Evolutionary conservation across 2,888 invertebrate species (phyloP).

Genomic region (Lacanobia wlatinum): DNA sequence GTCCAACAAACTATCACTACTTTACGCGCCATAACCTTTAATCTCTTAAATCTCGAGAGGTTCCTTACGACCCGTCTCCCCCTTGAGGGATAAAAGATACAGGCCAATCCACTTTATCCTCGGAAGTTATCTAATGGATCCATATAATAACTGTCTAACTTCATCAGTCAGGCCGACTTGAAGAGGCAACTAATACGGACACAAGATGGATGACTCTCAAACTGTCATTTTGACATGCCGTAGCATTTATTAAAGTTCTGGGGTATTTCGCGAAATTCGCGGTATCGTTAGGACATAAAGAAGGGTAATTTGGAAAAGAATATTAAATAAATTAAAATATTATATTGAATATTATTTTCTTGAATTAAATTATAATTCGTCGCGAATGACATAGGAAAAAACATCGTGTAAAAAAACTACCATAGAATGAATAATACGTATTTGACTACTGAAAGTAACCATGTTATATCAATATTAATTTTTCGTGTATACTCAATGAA

Average conservation of each 20-base stretch:
- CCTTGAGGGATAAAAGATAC: slow-evolving; percentile 53
- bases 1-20: slow-evolving; percentile 15
- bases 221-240: slow-evolving; percentile 44
- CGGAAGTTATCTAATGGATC: slow-evolving; percentile 57
- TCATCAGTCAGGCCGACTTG: slow-evolving; percentile 42
- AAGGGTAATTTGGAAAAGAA: slow-evolving; percentile 7
- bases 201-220: slow-evolving; percentile 57
- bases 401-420: no score
- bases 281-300: slow-evolving; percentile 6
- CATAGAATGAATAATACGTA: no score
- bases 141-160: slow-evolving; percentile 52
- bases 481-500: no score
- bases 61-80: slow-evolving; percentile 1
- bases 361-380: background rate
- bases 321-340: background rate
- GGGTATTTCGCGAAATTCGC: slow-evolving; percentile 19
- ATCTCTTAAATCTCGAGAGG: slow-evolving; percentile 36
- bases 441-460: no score
- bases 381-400: no score
- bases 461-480: no score
- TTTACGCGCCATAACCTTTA: slow-evolving; percentile 43
- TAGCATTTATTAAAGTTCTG: slow-evolving; percentile 35
- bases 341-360: background rate
- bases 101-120: slow-evolving; percentile 58
- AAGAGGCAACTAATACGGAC: slow-evolving; percentile 36